These are phyloP conservation scores for Ophioninae sp. DNA, from an alignment of 2,888 invertebrate species.

Conservation along the genomic window DNA sequence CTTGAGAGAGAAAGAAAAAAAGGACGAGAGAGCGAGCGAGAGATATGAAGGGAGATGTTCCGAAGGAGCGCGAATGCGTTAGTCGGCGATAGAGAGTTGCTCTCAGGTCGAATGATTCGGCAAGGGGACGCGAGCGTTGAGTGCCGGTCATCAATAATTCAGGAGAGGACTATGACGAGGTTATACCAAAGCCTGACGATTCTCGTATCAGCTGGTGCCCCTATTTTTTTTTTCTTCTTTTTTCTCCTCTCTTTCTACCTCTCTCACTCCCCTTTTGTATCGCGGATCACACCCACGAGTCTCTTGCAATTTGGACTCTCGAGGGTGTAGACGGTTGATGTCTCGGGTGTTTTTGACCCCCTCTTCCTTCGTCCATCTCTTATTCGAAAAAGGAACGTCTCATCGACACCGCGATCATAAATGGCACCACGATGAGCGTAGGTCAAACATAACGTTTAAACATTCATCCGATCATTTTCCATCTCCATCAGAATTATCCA, in stretches of 20 bases:
- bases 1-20: not conserved
- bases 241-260: constrained; percentile 46
- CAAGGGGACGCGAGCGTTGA: constrained; percentile 70
- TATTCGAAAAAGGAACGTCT: no score
- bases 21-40: no score
- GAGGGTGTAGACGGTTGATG: constrained; percentile 35
- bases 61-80: constrained; percentile 18
- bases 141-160: constrained; percentile 80
- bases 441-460: not conserved
- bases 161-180: constrained; percentile 79
- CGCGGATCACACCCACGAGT: constrained; percentile 47
- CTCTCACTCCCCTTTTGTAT: constrained; percentile 38
- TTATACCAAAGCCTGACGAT: constrained; percentile 70
- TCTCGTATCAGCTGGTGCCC: constrained; percentile 43
- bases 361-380: not conserved
- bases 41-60: no score
- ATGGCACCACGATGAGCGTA: no score
- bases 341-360: constrained; percentile 22
- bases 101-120: constrained; percentile 42
- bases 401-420: no score
- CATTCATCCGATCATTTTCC: not conserved
- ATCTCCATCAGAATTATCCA: no score
- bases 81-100: constrained; percentile 16
- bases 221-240: constrained; percentile 33
- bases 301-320: constrained; percentile 36